Base-by-base conservation (phyloP, 2,888 invertebrate species). In the Pyrgus malvae region DNA sequence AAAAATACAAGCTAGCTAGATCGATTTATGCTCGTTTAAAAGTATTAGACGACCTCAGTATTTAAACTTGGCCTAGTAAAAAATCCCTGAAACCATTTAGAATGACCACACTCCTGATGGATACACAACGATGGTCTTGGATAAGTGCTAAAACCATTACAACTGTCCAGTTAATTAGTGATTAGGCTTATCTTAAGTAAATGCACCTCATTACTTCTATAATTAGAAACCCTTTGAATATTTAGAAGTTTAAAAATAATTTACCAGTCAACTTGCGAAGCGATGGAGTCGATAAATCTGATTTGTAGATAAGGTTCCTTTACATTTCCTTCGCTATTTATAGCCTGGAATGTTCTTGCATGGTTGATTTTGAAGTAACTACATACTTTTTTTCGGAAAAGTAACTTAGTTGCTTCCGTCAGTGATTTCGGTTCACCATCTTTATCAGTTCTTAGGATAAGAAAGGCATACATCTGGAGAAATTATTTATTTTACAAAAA, bases 211-310 rank as follows among this genome's bases (percentile, higher is more conserved):
- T 38, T n/a, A n/a, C n/a, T 38, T 23, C 44, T 51, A 51, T 44
- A 44, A 44, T 37, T 51, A 51, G 51, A 51, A 27, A 9, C 25
- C 17, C 51, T 27, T 51, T 51, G 37, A 44, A 51, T 51, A 51
- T 50, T 35, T 29, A 50, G 25, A 9, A 42, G 35, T 35, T 50
- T 42, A 50, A 50, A 50, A 17, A 42, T 50, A 42, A 31, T 31
- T 11, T 37, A 37, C 35, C 48, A 37, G 48, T 48, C 17, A 46
- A 23, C 31, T 19, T 33, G 45, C 33, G 9, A 1, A 7, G 23
- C n/a, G 11, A 21, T 21, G 25, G 41, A 41, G 40, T 41, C 7
- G 12, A 23, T 41, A 23, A 12, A 19, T 41, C n/a, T 19, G n/a
- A 12, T 12, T 12, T 3, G 8, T 12, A 12, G 12, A 33, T 12